Conservation (phyloP, 2,113 vertebrate genomes). For the Nannobrachium achirus region DNA sequence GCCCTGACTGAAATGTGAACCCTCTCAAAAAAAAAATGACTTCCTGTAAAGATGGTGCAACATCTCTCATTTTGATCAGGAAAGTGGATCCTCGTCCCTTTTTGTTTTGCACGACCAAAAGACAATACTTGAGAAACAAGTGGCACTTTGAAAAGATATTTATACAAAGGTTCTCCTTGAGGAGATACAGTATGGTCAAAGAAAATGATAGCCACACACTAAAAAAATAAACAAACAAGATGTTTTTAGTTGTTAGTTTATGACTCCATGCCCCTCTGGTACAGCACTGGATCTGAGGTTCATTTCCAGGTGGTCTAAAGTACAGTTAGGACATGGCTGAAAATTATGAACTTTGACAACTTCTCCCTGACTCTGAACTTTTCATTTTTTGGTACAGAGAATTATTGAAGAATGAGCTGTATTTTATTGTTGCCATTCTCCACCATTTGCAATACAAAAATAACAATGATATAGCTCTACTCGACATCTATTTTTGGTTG, state of each 20-base stretch:
- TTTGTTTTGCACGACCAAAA: constrained; percentile 53
- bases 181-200: constrained; percentile 20
- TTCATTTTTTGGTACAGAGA: constrained; percentile 17
- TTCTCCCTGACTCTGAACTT: constrained; percentile 14
- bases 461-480: constrained; percentile 9
- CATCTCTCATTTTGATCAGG: constrained; percentile 46
- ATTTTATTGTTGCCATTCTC: constrained; percentile 48
- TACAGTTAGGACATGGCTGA: constrained; percentile 20
- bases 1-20: constrained; percentile 59
- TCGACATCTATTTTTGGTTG: constrained; percentile 34
- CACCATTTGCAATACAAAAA: constrained; percentile 63
- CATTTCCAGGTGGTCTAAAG: constrained; percentile 28
- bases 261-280: constrained; percentile 15
- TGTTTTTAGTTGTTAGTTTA: constrained; percentile 35
- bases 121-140: constrained; percentile 51
- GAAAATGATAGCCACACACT: constrained; percentile 44
- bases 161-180: constrained; percentile 28
- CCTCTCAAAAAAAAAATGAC: constrained; percentile 35
- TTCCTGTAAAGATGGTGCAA: constrained; percentile 47
- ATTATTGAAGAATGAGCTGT: constrained; percentile 10
- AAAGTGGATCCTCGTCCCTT: constrained; percentile 41
- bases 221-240: constrained; percentile 33
- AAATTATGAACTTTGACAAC: constrained; percentile 6
- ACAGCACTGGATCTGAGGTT: constrained; percentile 21
- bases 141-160: constrained; percentile 57